phyloP scores from a whole-genome alignment of 2,888 invertebrate genomes.

The Drosophila merina region DNA sequence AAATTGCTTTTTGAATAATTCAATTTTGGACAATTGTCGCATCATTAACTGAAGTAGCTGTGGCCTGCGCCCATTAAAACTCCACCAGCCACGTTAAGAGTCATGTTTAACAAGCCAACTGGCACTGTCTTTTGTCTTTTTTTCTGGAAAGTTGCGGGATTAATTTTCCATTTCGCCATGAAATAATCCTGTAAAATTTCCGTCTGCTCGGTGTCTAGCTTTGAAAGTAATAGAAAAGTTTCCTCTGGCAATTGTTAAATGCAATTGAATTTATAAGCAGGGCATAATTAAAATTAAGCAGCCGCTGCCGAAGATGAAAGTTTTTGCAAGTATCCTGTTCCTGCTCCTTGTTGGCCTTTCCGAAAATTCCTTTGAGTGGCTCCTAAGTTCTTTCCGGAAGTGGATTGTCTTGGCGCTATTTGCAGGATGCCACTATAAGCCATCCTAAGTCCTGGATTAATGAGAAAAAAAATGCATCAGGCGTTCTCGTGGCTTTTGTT shows the following conservation, averaged over 20 bases:
- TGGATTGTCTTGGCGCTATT: constrained; percentile 26
- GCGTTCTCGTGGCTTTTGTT: background rate
- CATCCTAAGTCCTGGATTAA: constrained; percentile 15
- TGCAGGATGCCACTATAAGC: constrained; percentile 2
- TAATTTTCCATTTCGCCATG: constrained; percentile 69
- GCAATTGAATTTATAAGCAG: constrained; percentile 78
- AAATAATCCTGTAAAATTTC: constrained; percentile 74
- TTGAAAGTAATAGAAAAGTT: constrained; percentile 40
- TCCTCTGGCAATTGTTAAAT: constrained; percentile 73
- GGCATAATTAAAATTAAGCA: constrained; percentile 77
- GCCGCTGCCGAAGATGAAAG: constrained; percentile 61
- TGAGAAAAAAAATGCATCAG: constrained; percentile 12
- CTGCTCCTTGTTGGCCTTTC: constrained; percentile 22
- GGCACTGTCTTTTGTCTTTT: constrained; percentile 25
- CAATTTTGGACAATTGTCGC: constrained; percentile 60
- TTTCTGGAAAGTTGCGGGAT: constrained; percentile 54
- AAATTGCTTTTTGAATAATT: constrained; percentile 72
- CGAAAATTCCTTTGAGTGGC: constrained; percentile 41
- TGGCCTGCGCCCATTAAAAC: constrained; percentile 29
- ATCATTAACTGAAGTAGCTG: constrained; percentile 63
- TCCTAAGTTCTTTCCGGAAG: constrained; percentile 42
- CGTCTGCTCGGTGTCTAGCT: constrained; percentile 57
- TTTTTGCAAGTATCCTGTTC: constrained; percentile 67
- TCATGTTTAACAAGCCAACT: constrained; percentile 25
- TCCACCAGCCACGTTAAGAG: constrained; percentile 27